These are phyloP conservation scores for Lucifuga dentata DNA, from an alignment of 2,113 vertebrate species.

Conservation along the genomic window DNA sequence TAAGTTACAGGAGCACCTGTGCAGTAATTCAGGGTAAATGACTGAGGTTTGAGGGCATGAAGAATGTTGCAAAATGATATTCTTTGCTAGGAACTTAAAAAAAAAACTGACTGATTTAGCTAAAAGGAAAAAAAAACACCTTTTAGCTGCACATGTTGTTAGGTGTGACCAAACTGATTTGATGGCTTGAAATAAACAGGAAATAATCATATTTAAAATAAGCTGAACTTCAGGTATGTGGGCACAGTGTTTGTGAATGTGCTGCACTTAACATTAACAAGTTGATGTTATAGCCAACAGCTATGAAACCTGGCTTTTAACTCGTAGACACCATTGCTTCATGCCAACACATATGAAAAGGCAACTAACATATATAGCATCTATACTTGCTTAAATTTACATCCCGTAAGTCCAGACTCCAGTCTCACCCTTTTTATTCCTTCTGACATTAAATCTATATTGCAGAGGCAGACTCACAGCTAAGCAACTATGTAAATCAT, in stretches of 20 bases:
- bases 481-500: not conserved
- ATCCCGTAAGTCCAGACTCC: not conserved
- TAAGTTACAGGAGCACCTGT: not conserved
- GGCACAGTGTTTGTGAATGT: not conserved
- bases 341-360: constrained; percentile 17
- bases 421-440: constrained; percentile 2
- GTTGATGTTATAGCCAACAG: too few species aligned
- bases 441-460: not conserved
- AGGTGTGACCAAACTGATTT: not conserved
- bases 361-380: not conserved
- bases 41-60: constrained; percentile 3
- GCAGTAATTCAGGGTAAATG: constrained; percentile 2
- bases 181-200: not conserved
- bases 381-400: too few species aligned
- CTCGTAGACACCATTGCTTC: constrained; percentile 6
- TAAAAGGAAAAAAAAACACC: not conserved
- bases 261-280: not conserved
- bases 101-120: constrained; percentile 5
- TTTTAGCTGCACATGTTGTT: not conserved
- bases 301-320: not conserved
- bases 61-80: constrained; percentile 16
- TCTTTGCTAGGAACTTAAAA: not conserved
- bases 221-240: not conserved
- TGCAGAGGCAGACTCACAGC: not conserved
- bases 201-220: not conserved